Evolutionary conservation across 2,797 vertebrate species (phyloP), one percentile per base, ranked within the genome.

Genomic region (Oophaga sylvatica): DNA sequence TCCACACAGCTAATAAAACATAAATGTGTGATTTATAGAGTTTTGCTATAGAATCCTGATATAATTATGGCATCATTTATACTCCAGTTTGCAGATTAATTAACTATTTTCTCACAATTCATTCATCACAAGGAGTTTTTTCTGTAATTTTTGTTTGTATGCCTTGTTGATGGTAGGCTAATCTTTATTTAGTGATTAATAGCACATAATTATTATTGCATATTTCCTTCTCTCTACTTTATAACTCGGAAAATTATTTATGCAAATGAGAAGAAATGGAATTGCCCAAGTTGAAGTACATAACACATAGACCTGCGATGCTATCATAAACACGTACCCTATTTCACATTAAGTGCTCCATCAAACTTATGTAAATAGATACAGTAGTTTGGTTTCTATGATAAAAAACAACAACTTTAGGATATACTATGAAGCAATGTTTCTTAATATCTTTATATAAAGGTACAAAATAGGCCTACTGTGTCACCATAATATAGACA

Each of bases 1-100:
- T 48, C 75, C 75, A 85, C 60, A 60, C 62, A 68, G 56, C 20
- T 48, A 35, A 73, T n/a, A 81, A 80, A 80, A 73, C n/a, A 2
- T 60, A 41, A 63, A 87, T 81, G 67, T 57, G 59, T 73, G 31
- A 73, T 60, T 71, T 56, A 19, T 65, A 65, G 22, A 26, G 48
- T 81, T 81, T 62, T 77, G 3, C 77, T 60, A 53, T 76, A 65
- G 31, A 9, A 62, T 70, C n/a, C 16, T 70, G 8, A 19, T 84
- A 17, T 62, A 84, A 76, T 76, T 45, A 76, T 63, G 22, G 22
- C 41, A 56, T 76, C 41, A 19, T 76, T 75, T 76, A 41, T 76
- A 45, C 45, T 41, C 19, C 11, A 29, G 35, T 41, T 63, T 45
- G 60, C 35, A 26, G 82, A 48, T 48, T 63, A 48, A 76, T 84